Conservation (phyloP, 2,888 invertebrate genomes). For the Aphodius granarius region DNA sequence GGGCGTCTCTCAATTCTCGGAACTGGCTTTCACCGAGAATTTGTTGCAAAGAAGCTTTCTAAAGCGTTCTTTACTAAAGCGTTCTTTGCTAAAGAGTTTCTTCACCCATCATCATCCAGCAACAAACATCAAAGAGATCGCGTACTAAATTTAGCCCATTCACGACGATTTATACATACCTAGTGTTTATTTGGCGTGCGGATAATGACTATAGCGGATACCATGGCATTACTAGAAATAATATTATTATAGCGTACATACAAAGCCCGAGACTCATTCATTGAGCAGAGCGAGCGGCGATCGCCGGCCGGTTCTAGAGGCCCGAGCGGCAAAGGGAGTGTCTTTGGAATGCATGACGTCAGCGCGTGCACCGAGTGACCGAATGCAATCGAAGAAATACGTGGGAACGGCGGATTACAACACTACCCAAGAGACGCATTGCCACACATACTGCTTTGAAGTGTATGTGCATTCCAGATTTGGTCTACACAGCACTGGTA, state of each 20-base stretch:
- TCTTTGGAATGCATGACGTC: slow-evolving; percentile 40
- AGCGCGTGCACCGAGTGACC: slow-evolving; percentile 39
- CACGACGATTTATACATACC: neutral
- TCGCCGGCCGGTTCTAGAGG: slow-evolving; percentile 17
- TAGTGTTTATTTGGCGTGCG: neutral
- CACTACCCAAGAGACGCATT: slow-evolving; percentile 11
- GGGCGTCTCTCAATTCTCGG: neutral
- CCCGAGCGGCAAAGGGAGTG: slow-evolving; percentile 37
- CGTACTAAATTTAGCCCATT: neutral
- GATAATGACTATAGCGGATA: neutral
- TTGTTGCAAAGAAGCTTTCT: neutral
- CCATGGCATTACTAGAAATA: neutral
- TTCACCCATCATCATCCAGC: no score
- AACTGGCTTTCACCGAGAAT: neutral
- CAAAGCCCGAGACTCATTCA: slow-evolving; percentile 7
- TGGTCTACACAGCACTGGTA: neutral
- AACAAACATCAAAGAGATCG: no score
- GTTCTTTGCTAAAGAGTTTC: no score
- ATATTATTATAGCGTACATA: neutral
- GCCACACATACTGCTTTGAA: neutral
- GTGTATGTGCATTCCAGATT: neutral
- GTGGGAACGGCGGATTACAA: slow-evolving; percentile 31
- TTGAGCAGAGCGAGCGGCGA: slow-evolving; percentile 23
- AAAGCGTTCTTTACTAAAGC: neutral
- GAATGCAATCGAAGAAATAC: slow-evolving; percentile 33